phyloP scores from a whole-genome alignment of 2,113 vertebrate genomes.

The Hippolais icterina region DNA sequence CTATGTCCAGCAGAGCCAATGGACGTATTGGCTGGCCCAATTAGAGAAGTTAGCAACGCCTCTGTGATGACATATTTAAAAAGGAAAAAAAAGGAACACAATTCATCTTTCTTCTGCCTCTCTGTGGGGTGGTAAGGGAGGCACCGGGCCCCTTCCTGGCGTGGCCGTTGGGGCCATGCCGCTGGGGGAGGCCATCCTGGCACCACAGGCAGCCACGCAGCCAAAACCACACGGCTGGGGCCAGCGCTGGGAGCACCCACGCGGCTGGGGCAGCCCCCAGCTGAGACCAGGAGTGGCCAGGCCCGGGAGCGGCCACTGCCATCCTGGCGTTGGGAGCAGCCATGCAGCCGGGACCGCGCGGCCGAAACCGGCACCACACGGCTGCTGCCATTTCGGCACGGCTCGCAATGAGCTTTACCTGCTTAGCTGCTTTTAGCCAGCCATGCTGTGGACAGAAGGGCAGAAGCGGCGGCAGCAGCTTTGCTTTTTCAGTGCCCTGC shows the following conservation, averaged over 20 bases:
- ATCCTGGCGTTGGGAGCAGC: too few species aligned
- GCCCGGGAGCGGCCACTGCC: neutral
- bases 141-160: neutral
- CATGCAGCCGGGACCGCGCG: neutral
- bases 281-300: neutral
- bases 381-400: neutral
- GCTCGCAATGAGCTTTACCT: rapidly evolving
- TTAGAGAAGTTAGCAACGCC: too few species aligned
- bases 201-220: rapidly evolving
- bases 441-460: rapidly evolving
- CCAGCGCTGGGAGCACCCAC: too few species aligned
- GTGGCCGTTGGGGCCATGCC: rapidly evolving
- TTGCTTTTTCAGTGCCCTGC: rapidly evolving
- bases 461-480: neutral
- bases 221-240: too few species aligned
- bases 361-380: neutral
- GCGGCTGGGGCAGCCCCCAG: neutral
- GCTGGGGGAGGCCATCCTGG: too few species aligned
- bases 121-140: rapidly evolving
- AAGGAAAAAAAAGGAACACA: neutral
- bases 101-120: neutral
- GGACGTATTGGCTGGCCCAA: neutral
- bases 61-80: neutral
- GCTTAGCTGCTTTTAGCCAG: neutral
- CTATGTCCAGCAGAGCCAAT: neutral